Percentiles rank a stretch among this genome's conserved stretches.
These are phyloP conservation scores for Spinibarbus caldwelli DNA, from an alignment of 2,797 vertebrate species.

Conservation along the genomic window DNA sequence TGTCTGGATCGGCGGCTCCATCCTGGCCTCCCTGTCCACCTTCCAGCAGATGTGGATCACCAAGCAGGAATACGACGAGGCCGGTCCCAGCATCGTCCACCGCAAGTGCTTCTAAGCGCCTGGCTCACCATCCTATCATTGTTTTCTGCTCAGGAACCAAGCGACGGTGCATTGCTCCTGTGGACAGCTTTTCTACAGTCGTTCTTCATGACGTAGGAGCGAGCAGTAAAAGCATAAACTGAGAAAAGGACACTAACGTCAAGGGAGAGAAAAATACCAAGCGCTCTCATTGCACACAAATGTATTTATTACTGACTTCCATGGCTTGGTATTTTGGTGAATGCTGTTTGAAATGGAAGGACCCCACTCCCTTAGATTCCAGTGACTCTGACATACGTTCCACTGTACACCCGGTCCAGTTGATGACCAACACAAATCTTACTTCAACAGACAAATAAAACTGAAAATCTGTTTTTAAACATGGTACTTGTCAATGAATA, in stretches of 20 bases:
- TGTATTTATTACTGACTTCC: constrained; percentile 69
- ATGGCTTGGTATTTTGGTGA: constrained; percentile 28
- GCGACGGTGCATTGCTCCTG: constrained; percentile 13
- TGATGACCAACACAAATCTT: constrained; percentile 16
- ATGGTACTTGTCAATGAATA: constrained; percentile 11
- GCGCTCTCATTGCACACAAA: constrained; percentile 60
- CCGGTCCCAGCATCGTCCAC: constrained; percentile 94
- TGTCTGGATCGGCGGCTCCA: constrained; percentile 98
- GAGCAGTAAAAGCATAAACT: constrained; percentile 1
- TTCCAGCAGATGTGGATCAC: constrained; percentile 99
- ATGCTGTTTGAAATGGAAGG: constrained; percentile 15
- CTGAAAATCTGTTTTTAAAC: constrained; percentile 48
- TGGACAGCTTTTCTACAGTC: constrained; percentile 49
- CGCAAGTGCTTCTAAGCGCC: constrained; percentile 93
- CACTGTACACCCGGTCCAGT: neutral
- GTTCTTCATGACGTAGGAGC: neutral
- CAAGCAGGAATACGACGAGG: constrained; percentile 97
- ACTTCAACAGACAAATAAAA: constrained; percentile 36
- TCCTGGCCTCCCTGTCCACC: constrained; percentile 98
- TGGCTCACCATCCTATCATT: neutral
- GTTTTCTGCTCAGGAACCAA: constrained; percentile 47
- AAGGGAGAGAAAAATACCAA: constrained; percentile 42
- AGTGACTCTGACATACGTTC: too few relatives aligned
- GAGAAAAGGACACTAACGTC: constrained; percentile 34
- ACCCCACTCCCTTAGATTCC: too few relatives aligned